Percentiles rank a stretch among this genome's conserved stretches.
These are phyloP conservation scores for Dinoponera quadriceps DNA, from an alignment of 1,140 invertebrate genomes.

Conservation along the genomic window DNA sequence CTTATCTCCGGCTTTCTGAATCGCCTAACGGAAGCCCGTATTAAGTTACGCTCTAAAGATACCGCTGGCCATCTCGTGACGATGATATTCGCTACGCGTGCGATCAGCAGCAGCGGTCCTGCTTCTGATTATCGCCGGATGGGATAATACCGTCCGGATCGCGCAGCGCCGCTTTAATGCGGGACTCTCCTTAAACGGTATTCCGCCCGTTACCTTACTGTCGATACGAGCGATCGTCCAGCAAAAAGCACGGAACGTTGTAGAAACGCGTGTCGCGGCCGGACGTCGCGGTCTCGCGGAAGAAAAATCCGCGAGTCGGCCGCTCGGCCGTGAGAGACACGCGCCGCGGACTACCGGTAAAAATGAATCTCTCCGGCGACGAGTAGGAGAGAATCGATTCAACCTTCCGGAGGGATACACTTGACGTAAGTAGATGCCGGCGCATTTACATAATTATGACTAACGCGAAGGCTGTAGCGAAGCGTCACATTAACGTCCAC, in stretches of 20 bases:
- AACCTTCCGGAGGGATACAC: too few relatives aligned
- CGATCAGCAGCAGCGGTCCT: constrained; percentile 36
- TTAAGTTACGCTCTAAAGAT: constrained; percentile 48
- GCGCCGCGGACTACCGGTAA: too few relatives aligned
- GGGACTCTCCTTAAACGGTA: constrained; percentile 24
- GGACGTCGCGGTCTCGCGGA: too few relatives aligned
- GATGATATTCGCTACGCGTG: constrained; percentile 48
- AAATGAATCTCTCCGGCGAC: too few relatives aligned
- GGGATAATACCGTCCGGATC: constrained; percentile 22
- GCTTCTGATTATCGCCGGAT: constrained; percentile 26
- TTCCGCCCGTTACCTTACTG: constrained; percentile 14
- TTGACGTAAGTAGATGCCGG: too few relatives aligned
- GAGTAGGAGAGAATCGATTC: too few relatives aligned
- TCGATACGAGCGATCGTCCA: background rate
- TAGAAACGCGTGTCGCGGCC: background rate
- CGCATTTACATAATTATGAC: too few relatives aligned
- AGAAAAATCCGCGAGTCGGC: too few relatives aligned
- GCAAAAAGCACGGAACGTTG: background rate
- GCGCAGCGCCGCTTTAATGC: background rate
- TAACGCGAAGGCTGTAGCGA: too few relatives aligned
- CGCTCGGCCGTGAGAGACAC: too few relatives aligned
- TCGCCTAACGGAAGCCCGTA: constrained; percentile 58
- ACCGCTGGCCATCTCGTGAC: constrained; percentile 50
- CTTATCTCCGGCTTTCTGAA: constrained; percentile 46
- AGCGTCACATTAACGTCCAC: too few relatives aligned